Evolutionary conservation across 1,140 invertebrate genomes (phyloP).

Genomic region (Rhopalosiphum padi): DNA sequence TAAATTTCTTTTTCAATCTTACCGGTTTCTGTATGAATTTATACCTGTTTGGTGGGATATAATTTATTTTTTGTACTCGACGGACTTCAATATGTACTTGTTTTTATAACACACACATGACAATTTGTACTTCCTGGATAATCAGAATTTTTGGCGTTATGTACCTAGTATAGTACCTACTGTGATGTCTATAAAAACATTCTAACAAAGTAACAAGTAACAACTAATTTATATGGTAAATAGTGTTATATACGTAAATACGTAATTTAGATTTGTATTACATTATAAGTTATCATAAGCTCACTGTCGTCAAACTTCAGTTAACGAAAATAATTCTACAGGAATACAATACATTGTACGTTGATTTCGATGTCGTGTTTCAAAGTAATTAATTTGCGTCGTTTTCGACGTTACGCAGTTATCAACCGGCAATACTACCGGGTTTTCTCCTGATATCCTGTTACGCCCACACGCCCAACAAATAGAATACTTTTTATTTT

Average conservation of each 20-base stretch:
- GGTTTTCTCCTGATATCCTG: background rate
- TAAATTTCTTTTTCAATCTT: background rate
- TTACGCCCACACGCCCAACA: background rate
- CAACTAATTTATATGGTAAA: too few species aligned
- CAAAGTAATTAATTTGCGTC: background rate
- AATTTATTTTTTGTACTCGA: background rate
- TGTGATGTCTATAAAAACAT: background rate
- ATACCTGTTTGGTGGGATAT: background rate
- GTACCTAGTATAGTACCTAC: background rate
- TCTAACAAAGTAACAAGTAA: too few species aligned
- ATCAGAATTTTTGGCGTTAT: background rate
- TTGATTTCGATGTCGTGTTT: background rate
- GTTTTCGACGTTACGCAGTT: background rate
- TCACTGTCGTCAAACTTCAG: background rate
- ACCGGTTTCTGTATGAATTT: background rate
- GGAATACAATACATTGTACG: background rate
- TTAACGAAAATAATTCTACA: background rate
- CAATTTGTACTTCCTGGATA: background rate
- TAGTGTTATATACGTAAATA: too few species aligned
- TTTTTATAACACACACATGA: background rate
- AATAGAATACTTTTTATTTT: background rate
- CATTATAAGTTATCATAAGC: background rate
- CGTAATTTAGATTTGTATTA: background rate
- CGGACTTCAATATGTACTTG: too few species aligned
- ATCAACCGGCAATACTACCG: background rate